Conservation (phyloP, 2,888 invertebrate species). For the Schizaphis graminum region DNA sequence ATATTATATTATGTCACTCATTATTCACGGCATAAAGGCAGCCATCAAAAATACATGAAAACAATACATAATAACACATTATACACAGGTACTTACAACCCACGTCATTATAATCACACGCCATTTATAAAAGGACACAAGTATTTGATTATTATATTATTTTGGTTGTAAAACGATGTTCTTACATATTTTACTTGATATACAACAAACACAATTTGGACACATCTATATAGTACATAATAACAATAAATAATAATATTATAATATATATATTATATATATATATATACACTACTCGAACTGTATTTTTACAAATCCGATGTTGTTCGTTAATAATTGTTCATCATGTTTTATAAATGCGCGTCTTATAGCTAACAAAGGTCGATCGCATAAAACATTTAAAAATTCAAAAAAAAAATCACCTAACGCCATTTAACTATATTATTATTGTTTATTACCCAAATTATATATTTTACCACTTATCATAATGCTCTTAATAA, state of each 20-base stretch:
- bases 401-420: too few species aligned
- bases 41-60: slow-evolving; percentile 9
- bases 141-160: not conserved
- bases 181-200: not conserved
- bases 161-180: not conserved
- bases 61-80: not conserved
- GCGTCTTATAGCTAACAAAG: not conserved
- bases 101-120: slow-evolving; percentile 14
- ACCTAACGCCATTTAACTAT: not conserved
- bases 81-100: not conserved
- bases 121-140: not conserved
- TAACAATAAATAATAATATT: not conserved
- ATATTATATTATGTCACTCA: not conserved
- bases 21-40: not conserved
- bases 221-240: not conserved
- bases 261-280: not conserved
- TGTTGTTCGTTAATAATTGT: not conserved
- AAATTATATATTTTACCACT: not conserved
- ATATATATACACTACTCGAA: not conserved
- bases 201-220: not conserved
- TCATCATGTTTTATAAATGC: not conserved
- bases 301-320: not conserved
- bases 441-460: not conserved
- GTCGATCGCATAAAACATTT: not conserved
- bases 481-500: not conserved